Conservation (phyloP, 2,113 vertebrate genomes). For the Indicator maculatus region DNA sequence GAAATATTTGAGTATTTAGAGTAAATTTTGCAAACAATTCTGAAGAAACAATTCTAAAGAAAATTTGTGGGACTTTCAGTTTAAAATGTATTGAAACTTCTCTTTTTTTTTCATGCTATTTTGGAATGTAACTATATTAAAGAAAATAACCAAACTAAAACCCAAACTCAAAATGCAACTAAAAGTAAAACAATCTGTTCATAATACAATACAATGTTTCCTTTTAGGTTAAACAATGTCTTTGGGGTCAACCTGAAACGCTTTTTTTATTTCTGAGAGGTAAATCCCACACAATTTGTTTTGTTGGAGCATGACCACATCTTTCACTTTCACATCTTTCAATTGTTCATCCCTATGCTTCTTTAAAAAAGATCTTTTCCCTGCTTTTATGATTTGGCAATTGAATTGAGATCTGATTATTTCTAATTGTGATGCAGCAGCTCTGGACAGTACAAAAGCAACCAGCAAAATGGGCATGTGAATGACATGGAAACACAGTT, state of each 20-base stretch:
- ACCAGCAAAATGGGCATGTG: accelerated
- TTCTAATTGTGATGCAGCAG: not conserved
- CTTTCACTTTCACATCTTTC: not conserved
- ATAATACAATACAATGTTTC: not conserved
- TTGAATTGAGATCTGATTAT: not conserved
- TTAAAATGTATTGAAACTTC: not conserved
- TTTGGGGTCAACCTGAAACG: not conserved
- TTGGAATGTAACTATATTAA: not conserved
- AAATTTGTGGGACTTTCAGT: not conserved
- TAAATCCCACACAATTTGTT: not conserved
- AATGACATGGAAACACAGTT: not conserved
- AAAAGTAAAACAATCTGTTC: not conserved
- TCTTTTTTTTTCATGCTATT: not conserved
- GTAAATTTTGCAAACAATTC: not conserved
- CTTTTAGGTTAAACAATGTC: not conserved
- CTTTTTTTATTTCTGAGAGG: not conserved
- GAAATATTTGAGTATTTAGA: not conserved
- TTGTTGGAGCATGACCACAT: not conserved
- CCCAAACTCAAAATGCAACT: not conserved
- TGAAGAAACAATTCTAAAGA: not conserved
- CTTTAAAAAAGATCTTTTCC: not conserved
- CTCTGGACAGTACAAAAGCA: not conserved
- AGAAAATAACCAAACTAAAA: not conserved
- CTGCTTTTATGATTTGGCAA: not conserved
- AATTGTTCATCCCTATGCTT: not conserved